phyloP scores from a whole-genome alignment of 2,888 invertebrate species.

The Mythimna pallens region DNA sequence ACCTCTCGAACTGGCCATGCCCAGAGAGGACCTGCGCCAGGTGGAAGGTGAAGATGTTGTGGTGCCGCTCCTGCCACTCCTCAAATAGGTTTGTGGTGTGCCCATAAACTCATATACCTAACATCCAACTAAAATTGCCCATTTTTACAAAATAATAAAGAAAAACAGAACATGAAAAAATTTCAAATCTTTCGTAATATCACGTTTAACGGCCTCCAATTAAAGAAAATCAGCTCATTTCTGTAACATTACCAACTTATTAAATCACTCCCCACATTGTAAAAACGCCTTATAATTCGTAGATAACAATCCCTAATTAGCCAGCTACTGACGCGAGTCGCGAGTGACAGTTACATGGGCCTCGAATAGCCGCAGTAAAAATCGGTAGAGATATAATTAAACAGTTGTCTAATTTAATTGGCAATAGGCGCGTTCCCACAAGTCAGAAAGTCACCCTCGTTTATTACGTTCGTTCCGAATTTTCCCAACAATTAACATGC shows the following conservation, averaged over 20 bases:
- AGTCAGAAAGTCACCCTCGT: conserved; percentile 86
- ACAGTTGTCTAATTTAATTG: conserved; percentile 89
- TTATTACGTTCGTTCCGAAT: conserved; percentile 78
- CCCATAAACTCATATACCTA: too few relatives aligned
- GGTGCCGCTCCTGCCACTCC: too few relatives aligned
- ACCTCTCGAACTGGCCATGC: too few relatives aligned
- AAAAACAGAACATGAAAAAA: conserved; percentile 19
- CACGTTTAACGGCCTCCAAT: conserved; percentile 63
- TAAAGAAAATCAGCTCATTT: conserved; percentile 70
- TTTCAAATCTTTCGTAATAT: conserved; percentile 7
- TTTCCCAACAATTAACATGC: conserved; percentile 88
- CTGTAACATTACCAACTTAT: conserved; percentile 72
- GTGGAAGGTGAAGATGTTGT: too few relatives aligned
- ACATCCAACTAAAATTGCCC: neutral
- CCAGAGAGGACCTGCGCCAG: too few relatives aligned
- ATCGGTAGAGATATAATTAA: conserved; percentile 83
- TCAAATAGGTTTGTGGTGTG: too few relatives aligned
- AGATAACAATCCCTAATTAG: conserved; percentile 81
- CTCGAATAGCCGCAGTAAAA: conserved; percentile 76
- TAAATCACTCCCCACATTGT: conserved; percentile 74
- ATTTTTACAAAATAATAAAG: conserved; percentile 6
- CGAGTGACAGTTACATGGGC: conserved; percentile 72
- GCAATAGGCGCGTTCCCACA: conserved; percentile 89
- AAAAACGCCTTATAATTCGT: conserved; percentile 77
- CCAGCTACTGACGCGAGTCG: conserved; percentile 53